Conservation (phyloP, 2,113 vertebrate genomes). For the Peromyscus californicus region DNA sequence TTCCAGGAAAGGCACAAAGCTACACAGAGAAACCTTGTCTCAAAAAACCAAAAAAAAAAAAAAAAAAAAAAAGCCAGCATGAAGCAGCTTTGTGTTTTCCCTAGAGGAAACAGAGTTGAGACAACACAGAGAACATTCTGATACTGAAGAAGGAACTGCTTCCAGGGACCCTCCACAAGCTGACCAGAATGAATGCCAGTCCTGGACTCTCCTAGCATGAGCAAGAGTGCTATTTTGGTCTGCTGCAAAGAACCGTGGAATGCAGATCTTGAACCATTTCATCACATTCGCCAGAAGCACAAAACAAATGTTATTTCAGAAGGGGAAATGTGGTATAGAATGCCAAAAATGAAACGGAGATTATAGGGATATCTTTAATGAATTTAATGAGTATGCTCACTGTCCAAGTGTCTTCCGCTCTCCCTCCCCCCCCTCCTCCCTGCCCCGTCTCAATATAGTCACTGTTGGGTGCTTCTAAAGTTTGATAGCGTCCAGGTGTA, state of each 20-base stretch:
- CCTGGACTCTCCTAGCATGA: conserved; percentile 55
- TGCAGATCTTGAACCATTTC: conserved; percentile 66
- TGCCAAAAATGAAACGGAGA: conserved; percentile 63
- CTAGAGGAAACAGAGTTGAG: conserved; percentile 55
- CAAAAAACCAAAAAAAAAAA: no score
- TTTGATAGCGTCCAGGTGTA: conserved; percentile 68
- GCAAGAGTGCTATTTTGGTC: conserved; percentile 71
- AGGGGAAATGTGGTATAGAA: conserved; percentile 51
- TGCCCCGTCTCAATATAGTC: background rate
- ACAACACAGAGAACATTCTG: conserved; percentile 63
- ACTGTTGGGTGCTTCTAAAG: conserved; percentile 37
- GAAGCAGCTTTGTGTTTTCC: conserved; percentile 49
- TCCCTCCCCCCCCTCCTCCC: background rate
- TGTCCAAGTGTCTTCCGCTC: background rate
- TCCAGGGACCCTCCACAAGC: conserved; percentile 20
- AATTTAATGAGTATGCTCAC: conserved; percentile 30
- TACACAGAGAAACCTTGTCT: no score
- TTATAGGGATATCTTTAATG: conserved; percentile 33
- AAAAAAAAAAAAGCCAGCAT: background rate
- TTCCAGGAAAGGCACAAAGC: no score
- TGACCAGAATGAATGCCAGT: background rate
- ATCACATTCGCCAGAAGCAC: conserved; percentile 64
- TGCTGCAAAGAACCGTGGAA: conserved; percentile 59
- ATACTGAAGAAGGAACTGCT: conserved; percentile 23
- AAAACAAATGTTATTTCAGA: conserved; percentile 77